Evolutionary conservation across 2,797 vertebrate genomes (phyloP), one percentile per base, ranked within the genome.

Genomic region (Sebastes glaucus): DNA sequence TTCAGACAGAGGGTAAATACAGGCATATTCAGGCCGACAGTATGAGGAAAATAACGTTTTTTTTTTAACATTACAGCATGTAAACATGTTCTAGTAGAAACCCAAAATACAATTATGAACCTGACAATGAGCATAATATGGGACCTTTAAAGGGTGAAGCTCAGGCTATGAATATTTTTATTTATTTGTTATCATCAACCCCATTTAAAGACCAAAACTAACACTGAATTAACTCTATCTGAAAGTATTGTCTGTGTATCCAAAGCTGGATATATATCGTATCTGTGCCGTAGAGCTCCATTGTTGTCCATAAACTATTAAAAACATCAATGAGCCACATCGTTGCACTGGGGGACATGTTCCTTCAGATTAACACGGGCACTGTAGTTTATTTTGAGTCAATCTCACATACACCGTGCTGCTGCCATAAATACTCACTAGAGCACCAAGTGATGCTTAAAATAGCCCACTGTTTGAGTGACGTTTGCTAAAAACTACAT

Each of bases 351-450:
- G 1, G 16, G 2, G 38, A 42, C 13, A 6, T 16, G 38, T 42
- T 42, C 13, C 2, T 68, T 56, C 7, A 22, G 7, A 25, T 78
- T 52, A 74, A 78, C 59, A 64, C 7, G 8, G 28, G 5, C 68
- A 67, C 38, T 32, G 61, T 42, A 33, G 64, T 62, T 82, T 82
- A 74, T 82, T 78, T 78, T 57, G 56, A 78, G 70, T 63, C 20
- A 33, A 6, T 35, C 63, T 13, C 70, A 52, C 62, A 10, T 7
- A 22, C 61, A 35, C 56, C 2, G 11, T 42, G 23, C 32, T 42
- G 46, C 74, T 73, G 80, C 57, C 64, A 57, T 74, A 74, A 81
- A 73, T 46, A 69, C 70, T 23, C 33, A 33, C 18, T n/a, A 30
- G 13, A 56, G 22, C 35, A 23, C 35, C 30, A 53, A 64, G 52